Evolutionary conservation across 1,140 invertebrate species (phyloP), one percentile per base, ranked within the genome.

Genomic region (Oppia nitens): DNA sequence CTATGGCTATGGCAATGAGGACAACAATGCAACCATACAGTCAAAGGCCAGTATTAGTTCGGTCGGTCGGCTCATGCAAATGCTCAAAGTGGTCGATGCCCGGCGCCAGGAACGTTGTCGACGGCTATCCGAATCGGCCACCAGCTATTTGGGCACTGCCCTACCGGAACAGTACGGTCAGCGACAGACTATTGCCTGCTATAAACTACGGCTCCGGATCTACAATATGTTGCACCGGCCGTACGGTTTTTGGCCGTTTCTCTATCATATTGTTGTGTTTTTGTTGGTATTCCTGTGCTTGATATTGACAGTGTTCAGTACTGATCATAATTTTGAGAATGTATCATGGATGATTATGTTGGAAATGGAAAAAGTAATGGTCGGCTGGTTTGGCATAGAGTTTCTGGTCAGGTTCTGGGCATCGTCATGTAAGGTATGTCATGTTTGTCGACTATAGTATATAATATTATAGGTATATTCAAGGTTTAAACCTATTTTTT

Each of bases 351-450:
- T 60, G 76, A 83, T 86, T 61, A 83, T 85, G 73, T 82, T 83
- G 70, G 84, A 84, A 81, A 45, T 62, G 70, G 87, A 91, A 73
- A 83, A 83, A 61, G 77, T 91, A 55, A 85, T 93, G 65, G 82
- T 93, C 59, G 77, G 89, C 56, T 93, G 87, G 85, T 88, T 94
- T 69, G 81, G 81, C 26, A 77, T 85, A 63, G 90, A 94, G 73
- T 91, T 91, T 69, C 73, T 82, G 63, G 76, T 86, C 64, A 47
- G 87, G 69, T 76, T 92, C 66, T 93, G 88, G 88, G 89, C 87
- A 57, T 87, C 88, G 70, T 88, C 88, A 70, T 94, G 89, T 76
- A 80, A 89, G 50, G 28, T 14, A 21, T 56, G 45, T 26, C 14
- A n/a, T n/a, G n/a, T n/a, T n/a, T n/a, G n/a, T n/a, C n/a, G n/a